Evolutionary conservation across 2,797 vertebrate genomes (phyloP), one percentile per base, ranked within the genome.

Genomic region (Vireo griseus): DNA sequence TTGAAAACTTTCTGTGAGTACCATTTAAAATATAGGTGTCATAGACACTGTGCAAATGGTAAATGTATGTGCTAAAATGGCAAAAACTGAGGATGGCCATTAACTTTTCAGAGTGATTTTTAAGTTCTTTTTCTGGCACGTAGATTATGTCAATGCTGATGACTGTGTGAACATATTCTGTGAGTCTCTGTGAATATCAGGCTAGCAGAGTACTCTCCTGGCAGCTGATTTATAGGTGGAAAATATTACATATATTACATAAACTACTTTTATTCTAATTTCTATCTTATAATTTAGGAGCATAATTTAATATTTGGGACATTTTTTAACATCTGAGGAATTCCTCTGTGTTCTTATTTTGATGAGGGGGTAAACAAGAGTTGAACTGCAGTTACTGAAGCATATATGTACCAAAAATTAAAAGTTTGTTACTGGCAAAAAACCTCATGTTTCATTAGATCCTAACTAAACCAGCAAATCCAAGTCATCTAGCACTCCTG

Each of bases 61-160:
- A 83, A 81, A 55, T 51, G 2, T 44, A 28, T 40, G 13, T 44
- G 5, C 13, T 58, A 77, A 66, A 44, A 54, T 13, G 13, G 35
- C 18, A 86, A 69, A 65, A 86, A 11, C 5, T 37, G 63, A 72
- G 28, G 13, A 52, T 18, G 7, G 22, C 4, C 2, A 6, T 37
- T 75, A 72, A 72, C 12, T 42, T 48, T 79, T 76, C 33, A 40
- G 71, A n/a, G 15, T 11, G 31, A 59, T 33, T 78, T 92, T 77
- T 47, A 44, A 37, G 7, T 68, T 86, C 28, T 77, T 39, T 24
- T 73, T 90, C 31, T 37, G 40, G 16, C 20, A 57, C 2, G 1
- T 55, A 29, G 18, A 25, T 0, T 0, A 1, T 42, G 11, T 65
- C 29, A 69, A 10, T 51, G 24, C 4, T 78, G n/a, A 51, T 35